Base-by-base conservation (phyloP, 2,113 vertebrate genomes). In the Astur gentilis region DNA sequence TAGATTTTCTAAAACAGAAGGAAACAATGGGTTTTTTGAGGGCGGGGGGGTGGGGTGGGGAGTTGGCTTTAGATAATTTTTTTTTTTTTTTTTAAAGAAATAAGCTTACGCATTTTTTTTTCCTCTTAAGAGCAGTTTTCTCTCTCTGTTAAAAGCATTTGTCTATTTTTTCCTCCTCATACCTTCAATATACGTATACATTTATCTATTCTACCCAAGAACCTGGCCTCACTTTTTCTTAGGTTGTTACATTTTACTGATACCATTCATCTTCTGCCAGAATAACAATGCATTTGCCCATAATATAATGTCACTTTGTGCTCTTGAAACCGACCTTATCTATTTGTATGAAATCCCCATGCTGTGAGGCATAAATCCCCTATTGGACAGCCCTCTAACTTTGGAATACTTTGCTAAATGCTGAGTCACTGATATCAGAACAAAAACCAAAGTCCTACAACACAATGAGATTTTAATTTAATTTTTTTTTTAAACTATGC, bases 1-100 rank as follows among this genome's bases (percentile, higher is more conserved):
- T 93, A 98, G 98, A 88, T 99, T 99, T 87, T 97, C 99, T 99
- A 98, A 92, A 98, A 98, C 86, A 93, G 83, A 93, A 96, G 85
- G 72, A 97, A 92, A 97, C 55, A 89, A 81, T 11, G n/a, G 7
- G 6, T 0, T 13, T 86, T 95, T 96, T 61, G 36, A 47, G 32
- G n/a, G 17, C 44, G 17, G 58, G n/a, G n/a, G 55, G 31, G 17
- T 55, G n/a, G 55, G 17, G 36, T 36, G 45, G 45, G 19, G 26
- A 55, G 44, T 23, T 80, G 25, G 6, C 64, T 79, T 66, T 2
- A 25, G 31, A 20, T 0, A 1, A 2, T 40, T 75, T 52, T n/a
- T 49, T 7, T 54, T 7, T 54, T 72, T 54, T 79, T 54, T 79
- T 38, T 22, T 12, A n/a, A 27, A 88, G 25, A 87, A 86, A 83